A percentile compares a stretch with the other conserved stretches of the same genome.
These are phyloP conservation scores for Apamea anceps DNA, from an alignment of 2,888 invertebrate species.

Conservation along the genomic window DNA sequence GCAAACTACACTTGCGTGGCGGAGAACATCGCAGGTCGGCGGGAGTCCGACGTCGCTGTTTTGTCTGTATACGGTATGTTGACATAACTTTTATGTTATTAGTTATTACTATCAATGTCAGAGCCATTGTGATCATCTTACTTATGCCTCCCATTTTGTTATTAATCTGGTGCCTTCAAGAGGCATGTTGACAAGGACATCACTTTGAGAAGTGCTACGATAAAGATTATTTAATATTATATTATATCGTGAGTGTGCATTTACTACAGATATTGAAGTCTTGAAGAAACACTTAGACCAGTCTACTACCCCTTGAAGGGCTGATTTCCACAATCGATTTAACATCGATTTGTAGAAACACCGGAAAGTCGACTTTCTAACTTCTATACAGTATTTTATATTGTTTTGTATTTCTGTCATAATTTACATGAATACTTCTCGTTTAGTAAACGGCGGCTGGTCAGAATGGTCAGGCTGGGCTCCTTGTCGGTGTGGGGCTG, in stretches of 20 bases:
- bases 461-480: conserved; percentile 97
- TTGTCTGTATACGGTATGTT: conserved; percentile 97
- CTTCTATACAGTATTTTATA: not conserved
- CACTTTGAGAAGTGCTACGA: not conserved
- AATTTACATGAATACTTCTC: not conserved
- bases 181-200: not conserved
- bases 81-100: conserved; percentile 53
- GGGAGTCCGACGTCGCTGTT: conserved; percentile 95
- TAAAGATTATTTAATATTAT: not conserved
- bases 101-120: conserved; percentile 13
- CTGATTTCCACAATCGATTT: conserved; percentile 17
- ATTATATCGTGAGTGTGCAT: no score
- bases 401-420: not conserved
- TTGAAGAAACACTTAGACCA: not conserved
- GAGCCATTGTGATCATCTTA: conserved; percentile 33
- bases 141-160: conserved; percentile 18
- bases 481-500: conserved; percentile 94
- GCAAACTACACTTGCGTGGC: conserved; percentile 99
- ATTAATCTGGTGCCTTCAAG: conserved; percentile 13
- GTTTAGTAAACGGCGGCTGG: conserved; percentile 97
- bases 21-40: conserved; percentile 96
- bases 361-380: not conserved
- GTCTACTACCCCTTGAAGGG: not conserved
- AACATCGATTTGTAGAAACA: conserved; percentile 11
- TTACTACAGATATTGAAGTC: not conserved